These are phyloP conservation scores for Cryptus armator DNA, from an alignment of 2,888 invertebrate species.

Conservation along the genomic window DNA sequence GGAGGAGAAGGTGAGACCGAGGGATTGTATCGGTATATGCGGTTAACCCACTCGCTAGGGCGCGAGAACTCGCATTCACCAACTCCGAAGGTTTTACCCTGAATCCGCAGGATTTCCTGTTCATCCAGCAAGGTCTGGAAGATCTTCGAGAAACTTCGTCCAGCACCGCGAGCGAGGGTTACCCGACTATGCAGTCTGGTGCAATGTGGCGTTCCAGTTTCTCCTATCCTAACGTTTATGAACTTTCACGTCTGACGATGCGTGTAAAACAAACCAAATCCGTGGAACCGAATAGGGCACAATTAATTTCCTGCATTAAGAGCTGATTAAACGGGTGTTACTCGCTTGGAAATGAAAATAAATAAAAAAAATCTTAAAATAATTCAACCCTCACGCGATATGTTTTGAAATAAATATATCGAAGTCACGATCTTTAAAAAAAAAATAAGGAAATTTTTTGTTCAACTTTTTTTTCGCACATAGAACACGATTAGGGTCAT, in stretches of 20 bases:
- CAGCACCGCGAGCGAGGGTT: slow-evolving; percentile 11
- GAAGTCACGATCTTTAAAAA: not conserved
- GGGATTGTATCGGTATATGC: slow-evolving; percentile 55
- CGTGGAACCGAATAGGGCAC: not conserved
- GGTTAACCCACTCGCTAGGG: slow-evolving; percentile 34
- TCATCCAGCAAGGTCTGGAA: slow-evolving; percentile 42
- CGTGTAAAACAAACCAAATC: slow-evolving; percentile 29
- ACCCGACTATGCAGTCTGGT: slow-evolving; percentile 37
- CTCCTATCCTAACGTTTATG: slow-evolving; percentile 20
- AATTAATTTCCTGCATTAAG: slow-evolving; percentile 8
- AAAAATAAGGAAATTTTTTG: not conserved
- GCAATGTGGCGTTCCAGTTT: slow-evolving; percentile 42
- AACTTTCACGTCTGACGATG: slow-evolving; percentile 34
- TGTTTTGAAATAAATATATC: not conserved
- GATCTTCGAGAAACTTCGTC: slow-evolving; percentile 56
- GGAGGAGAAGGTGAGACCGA: slow-evolving; percentile 1
- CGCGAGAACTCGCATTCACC: slow-evolving; percentile 33
- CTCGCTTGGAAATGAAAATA: not conserved
- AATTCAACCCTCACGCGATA: not conserved
- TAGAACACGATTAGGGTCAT: not conserved
- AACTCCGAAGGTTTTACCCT: slow-evolving; percentile 51
- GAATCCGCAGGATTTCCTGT: slow-evolving; percentile 60
- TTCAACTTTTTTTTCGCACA: not conserved
- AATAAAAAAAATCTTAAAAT: not conserved
- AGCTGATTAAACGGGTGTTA: not conserved